Base-by-base conservation (phyloP, 1,140 invertebrate species). In the Tribolium madens region DNA sequence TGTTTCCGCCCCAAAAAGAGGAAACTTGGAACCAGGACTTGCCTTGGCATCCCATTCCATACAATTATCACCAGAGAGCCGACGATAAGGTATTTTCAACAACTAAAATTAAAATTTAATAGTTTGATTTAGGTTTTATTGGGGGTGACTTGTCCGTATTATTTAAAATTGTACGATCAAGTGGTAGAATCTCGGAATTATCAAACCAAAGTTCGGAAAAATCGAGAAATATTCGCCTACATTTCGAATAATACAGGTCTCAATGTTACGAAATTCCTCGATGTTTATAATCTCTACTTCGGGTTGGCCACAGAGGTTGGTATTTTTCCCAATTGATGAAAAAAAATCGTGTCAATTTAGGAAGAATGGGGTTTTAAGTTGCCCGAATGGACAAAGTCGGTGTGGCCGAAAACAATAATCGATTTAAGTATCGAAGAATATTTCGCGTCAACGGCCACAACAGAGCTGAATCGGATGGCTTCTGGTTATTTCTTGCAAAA, bases 371-470 rank as follows among this genome's bases (percentile, higher is more conserved):
- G 89, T 42, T 84, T 91, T 1, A 81, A 85, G 50, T 76, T 92
- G 48, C 91, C 91, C 0, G 81, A 87, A 10, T 92, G 91, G 91
- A 89, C 89, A 0, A 83, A 87, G n/a, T 57, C 86, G n/a, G 90
- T 90, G 75, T 92, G 88, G 78, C 91, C 91, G 1, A 86, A 91
- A 26, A 87, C 86, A 79, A 75, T 93, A 71, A 82, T 86, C 68
- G 85, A 87, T 9, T 53, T 91, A 0, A 88, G 89, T 1, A 79
- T 81, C 10, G 17, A 76, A 36, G 79, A 82, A 73, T 82, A 82
- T 50, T 79, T 72, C 3, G 73, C 81, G 0, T 7, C 64, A 7
- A 81, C 76, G 46, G 81, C 80, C 0, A 78, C 76, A 6, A 53
- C 76, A 14, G 57, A 76, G 6, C 14, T 83, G 64, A 69, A 36